Evolutionary conservation across 2,113 vertebrate genomes (phyloP).

Genomic region (Eidolon helvum): DNA sequence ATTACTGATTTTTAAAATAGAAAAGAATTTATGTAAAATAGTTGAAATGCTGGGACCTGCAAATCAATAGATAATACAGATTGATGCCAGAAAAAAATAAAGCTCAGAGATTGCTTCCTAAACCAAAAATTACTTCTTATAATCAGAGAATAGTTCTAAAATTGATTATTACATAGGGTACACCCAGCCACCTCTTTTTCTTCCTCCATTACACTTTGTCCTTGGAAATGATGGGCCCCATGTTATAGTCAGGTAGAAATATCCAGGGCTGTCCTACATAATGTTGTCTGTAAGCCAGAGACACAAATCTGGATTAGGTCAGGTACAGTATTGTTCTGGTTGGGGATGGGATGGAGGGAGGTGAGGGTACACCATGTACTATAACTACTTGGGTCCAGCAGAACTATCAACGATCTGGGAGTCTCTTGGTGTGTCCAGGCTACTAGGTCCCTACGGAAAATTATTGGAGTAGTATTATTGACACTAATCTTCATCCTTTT

Average conservation of each 20-base stretch:
- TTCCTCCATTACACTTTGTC: not conserved
- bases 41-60: not conserved
- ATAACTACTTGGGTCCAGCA: not conserved
- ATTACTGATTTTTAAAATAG: constrained; percentile 24
- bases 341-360: not conserved
- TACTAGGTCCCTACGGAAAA: not conserved
- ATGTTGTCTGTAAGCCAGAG: not conserved
- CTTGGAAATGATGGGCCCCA: not conserved
- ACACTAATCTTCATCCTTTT: not conserved
- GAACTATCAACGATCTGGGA: not conserved
- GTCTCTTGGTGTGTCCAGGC: not conserved
- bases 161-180: not conserved
- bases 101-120: not conserved
- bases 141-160: not conserved
- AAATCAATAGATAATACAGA: constrained; percentile 22
- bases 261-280: not conserved
- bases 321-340: not conserved
- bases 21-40: not conserved
- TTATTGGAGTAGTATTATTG: not conserved
- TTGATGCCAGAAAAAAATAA: not conserved
- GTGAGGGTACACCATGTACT: not conserved
- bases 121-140: constrained; percentile 27
- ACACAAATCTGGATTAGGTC: not conserved
- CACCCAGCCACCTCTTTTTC: not conserved
- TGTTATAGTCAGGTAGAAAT: not conserved